Percentiles rank a stretch among this genome's conserved stretches.
Evolutionary conservation across 2,113 vertebrate species (phyloP).

Genomic region (Mesitornis unicolor): DNA sequence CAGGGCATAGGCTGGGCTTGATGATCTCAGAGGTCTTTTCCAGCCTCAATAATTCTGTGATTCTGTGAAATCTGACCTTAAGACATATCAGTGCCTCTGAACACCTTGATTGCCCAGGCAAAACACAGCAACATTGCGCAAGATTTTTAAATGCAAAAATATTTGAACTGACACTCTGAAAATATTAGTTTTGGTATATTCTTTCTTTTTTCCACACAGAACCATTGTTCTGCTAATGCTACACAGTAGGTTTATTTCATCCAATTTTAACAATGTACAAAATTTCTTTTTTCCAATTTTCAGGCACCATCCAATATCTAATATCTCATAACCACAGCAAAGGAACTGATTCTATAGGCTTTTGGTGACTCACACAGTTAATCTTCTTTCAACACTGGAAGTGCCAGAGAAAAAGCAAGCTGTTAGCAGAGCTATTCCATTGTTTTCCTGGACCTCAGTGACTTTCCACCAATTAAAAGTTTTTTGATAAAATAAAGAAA

Average conservation of each 20-base stretch:
- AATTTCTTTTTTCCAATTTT: neutral
- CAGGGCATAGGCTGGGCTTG: too few relatives aligned
- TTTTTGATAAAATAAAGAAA: neutral
- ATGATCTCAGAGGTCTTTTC: too few relatives aligned
- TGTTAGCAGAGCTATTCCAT: neutral
- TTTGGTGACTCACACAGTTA: neutral
- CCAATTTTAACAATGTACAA: neutral
- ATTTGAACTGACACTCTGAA: neutral
- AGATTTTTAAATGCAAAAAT: neutral
- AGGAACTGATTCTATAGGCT: neutral
- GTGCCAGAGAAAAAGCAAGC: neutral
- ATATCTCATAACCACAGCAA: neutral
- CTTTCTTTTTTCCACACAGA: neutral
- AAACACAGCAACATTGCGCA: neutral
- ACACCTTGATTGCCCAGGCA: too few relatives aligned
- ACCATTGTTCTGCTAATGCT: neutral
- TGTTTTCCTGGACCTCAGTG: neutral
- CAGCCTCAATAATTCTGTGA: too few relatives aligned
- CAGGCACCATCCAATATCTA: neutral
- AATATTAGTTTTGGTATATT: neutral
- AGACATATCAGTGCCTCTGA: too few relatives aligned
- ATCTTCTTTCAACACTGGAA: neutral
- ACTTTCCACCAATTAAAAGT: neutral
- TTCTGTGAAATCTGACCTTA: too few relatives aligned
- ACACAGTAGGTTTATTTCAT: neutral